Conservation (phyloP, 2,113 vertebrate genomes). For the Patagioenas fasciata region DNA sequence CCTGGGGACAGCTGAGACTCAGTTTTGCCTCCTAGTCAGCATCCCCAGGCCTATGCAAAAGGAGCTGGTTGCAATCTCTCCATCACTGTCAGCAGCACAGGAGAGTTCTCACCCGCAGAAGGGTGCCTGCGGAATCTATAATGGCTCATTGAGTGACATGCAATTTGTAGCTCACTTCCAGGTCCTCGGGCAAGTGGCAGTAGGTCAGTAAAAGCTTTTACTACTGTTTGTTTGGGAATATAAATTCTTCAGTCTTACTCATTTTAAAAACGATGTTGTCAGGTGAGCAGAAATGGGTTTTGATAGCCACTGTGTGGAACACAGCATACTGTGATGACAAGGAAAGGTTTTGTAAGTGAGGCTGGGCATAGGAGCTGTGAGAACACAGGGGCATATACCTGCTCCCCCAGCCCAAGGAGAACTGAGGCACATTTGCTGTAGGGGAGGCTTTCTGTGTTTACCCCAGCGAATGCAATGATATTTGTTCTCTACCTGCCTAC, state of each 20-base stretch:
- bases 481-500: background rate
- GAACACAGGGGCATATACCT: background rate
- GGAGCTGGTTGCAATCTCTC: background rate
- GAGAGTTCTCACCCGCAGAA: background rate
- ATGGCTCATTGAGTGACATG: background rate
- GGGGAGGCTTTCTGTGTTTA: background rate
- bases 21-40: background rate
- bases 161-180: background rate
- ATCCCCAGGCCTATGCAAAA: accelerated
- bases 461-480: background rate
- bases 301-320: background rate
- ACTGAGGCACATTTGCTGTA: background rate
- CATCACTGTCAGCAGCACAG: accelerated
- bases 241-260: background rate
- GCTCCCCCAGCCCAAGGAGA: background rate
- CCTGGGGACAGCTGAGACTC: accelerated
- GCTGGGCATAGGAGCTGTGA: background rate
- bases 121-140: background rate
- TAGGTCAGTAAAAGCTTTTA: background rate
- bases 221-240: background rate
- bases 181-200: background rate
- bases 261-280: background rate
- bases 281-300: background rate
- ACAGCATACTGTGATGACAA: background rate
- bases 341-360: background rate